Percentiles rank a stretch among this genome's conserved stretches.
Conservation (phyloP, 2,797 vertebrate species). For the Lacerta viridis region DNA sequence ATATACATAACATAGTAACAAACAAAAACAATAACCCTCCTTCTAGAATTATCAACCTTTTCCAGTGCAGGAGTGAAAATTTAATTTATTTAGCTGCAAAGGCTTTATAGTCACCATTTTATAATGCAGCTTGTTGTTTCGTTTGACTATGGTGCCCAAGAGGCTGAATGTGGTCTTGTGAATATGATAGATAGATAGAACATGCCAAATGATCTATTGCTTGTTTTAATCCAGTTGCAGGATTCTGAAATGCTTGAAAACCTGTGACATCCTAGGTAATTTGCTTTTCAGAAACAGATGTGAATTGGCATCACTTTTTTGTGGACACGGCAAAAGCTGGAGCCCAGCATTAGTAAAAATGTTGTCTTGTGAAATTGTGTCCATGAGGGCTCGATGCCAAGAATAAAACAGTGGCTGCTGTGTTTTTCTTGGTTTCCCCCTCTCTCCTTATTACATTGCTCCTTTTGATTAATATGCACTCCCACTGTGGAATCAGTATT, state of each 20-base stretch:
- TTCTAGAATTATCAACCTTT: background rate
- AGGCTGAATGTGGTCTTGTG: background rate
- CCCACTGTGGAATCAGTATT: background rate
- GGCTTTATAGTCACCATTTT: background rate
- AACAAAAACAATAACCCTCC: too few species aligned
- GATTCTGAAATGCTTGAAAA: background rate
- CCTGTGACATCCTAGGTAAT: background rate
- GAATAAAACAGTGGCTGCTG: background rate
- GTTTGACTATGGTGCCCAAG: background rate
- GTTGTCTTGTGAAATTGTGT: background rate
- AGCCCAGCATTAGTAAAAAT: background rate
- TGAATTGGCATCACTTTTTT: background rate
- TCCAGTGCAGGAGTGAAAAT: background rate
- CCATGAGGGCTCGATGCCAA: background rate
- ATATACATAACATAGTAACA: too few species aligned
- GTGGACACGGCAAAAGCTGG: background rate
- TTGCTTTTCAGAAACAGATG: background rate
- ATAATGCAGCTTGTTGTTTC: background rate
- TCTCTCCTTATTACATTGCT: background rate
- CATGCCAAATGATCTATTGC: background rate
- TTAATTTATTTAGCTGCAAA: background rate
- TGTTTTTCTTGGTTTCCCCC: background rate
- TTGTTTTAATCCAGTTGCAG: background rate
- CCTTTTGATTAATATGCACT: slow-evolving; percentile 1
- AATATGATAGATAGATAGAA: background rate